Evolutionary conservation across 2,113 vertebrate species (phyloP), one percentile per base, ranked within the genome.

Genomic region (Pelobates fuscus): DNA sequence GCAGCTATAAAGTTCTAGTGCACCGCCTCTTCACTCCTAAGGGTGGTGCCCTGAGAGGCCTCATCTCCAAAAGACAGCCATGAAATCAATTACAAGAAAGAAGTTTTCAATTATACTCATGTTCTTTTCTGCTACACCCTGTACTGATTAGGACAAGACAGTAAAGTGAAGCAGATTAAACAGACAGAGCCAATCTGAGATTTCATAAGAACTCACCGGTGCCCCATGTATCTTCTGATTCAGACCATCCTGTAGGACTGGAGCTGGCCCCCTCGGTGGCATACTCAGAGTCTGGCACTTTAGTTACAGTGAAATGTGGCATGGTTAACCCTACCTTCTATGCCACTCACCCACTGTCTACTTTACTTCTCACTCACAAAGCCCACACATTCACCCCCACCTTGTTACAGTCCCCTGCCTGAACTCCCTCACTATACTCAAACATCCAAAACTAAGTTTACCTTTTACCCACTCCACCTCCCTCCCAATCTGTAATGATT

Each of bases 241-340:
- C 77, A 26, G 24, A 23, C 32, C 49, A 25, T 5, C 37, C 66
- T 2, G 26, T 21, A 25, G 65, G 17, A 32, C 15, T 41, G 10
- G 43, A 68, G 57, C 64, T 26, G 4, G n/a, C n/a, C 25, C 17
- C 73, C 23, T 77, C 64, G 7, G 18, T 20, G 20, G 67, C 41
- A 49, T 82, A 79, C 64, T 82, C 84, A 3, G 78, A 14, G 57
- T 88, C 88, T 17, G 84, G 86, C 4, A 89, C 88, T 54, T 84
- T 87, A 2, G 88, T 89, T 49, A 89, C 88, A 0, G 85, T 89
- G 11, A 89, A 89, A 63, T 88, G 87, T 4, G 88, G 86, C 88
- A 89, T 89, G 63, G 69, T 29, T n/a, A 17, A 18, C 18, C 71
- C n/a, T 55, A 21, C 17, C 14, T n/a, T n/a, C n/a, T n/a, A 0